phyloP scores from a whole-genome alignment of 1,140 invertebrate species.

The Drosophila santomea region DNA sequence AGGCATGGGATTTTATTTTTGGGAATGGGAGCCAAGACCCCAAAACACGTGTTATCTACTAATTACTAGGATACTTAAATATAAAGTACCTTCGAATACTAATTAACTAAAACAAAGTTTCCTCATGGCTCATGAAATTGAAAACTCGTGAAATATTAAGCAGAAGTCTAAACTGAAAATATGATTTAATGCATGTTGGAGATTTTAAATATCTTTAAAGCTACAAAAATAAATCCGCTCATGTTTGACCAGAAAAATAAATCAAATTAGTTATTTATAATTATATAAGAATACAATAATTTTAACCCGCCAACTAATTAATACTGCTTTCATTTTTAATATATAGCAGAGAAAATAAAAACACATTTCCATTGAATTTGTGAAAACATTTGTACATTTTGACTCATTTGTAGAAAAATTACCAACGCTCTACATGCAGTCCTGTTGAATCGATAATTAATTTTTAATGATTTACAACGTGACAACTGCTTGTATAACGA shows the following conservation, averaged over 20 bases:
- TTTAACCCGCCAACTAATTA: background rate
- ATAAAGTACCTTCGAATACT: constrained; percentile 5
- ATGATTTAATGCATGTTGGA: no score
- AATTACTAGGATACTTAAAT: constrained; percentile 26
- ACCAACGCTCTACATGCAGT: background rate
- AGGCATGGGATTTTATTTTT: constrained; percentile 2
- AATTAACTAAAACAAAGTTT: constrained; percentile 6
- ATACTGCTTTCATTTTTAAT: background rate
- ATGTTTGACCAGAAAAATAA: no score
- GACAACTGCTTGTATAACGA: constrained; percentile 29
- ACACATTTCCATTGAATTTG: background rate
- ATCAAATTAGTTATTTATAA: no score
- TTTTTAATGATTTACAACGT: constrained; percentile 40
- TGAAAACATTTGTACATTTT: background rate
- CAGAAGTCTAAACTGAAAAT: no score
- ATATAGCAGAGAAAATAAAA: background rate
- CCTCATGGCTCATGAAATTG: no score
- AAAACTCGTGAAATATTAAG: no score
- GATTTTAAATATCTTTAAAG: no score
- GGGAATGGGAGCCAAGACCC: background rate
- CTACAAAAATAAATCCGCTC: no score
- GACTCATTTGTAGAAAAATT: background rate
- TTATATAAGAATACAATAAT: background rate
- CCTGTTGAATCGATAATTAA: constrained; percentile 29
- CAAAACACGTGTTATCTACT: constrained; percentile 24